Percentiles rank a stretch among this genome's conserved stretches.
Conservation (phyloP, 1,140 invertebrate genomes). For the Drosophila mauritiana region DNA sequence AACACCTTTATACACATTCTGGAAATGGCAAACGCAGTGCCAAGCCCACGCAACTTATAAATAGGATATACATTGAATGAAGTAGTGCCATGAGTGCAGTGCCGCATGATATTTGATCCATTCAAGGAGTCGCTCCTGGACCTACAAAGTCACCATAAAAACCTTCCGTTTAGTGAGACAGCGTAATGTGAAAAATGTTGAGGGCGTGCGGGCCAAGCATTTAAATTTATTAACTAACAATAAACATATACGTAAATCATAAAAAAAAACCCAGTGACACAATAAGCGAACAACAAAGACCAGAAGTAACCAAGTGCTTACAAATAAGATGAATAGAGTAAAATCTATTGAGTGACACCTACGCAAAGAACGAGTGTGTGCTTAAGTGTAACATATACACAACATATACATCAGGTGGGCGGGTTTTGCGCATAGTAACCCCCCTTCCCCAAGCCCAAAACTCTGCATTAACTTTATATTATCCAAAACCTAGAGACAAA, state of each 20-base stretch:
- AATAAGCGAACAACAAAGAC: too few species aligned
- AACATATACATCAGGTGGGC: slow-evolving; percentile 26
- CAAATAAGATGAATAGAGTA: too few species aligned
- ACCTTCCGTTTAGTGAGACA: not conserved
- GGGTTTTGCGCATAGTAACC: not conserved
- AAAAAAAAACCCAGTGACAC: too few species aligned
- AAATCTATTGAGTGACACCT: slow-evolving; percentile 2
- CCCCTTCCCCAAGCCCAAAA: not conserved
- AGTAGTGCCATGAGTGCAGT: not conserved
- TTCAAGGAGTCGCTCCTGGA: not conserved
- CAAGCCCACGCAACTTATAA: not conserved
- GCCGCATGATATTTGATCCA: not conserved
- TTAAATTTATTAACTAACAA: not conserved
- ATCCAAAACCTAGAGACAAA: not conserved
- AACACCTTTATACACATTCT: slow-evolving; percentile 7
- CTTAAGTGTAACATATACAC: slow-evolving; percentile 5
- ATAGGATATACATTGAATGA: not conserved
- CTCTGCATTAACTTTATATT: not conserved
- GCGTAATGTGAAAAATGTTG: not conserved
- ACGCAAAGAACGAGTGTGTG: not conserved
- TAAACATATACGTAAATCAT: not conserved
- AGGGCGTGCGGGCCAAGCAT: not conserved
- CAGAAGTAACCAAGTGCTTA: too few species aligned
- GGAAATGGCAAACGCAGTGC: not conserved
- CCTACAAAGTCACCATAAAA: not conserved